phyloP scores from a whole-genome alignment of 2,888 invertebrate species.

The Dynastes tityus region DNA sequence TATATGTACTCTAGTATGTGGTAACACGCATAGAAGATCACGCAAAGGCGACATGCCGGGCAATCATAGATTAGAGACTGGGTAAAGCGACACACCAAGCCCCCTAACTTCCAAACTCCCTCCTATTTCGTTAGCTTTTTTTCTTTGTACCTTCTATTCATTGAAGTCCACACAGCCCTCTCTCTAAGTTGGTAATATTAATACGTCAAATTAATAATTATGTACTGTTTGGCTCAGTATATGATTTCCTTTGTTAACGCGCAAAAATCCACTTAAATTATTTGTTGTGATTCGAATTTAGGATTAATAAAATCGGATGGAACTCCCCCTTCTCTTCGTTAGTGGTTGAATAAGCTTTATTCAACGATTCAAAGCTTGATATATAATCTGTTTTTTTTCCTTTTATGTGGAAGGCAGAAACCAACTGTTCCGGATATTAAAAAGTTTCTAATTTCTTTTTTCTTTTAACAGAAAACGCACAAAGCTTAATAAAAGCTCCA shows the following conservation, averaged over 20 bases:
- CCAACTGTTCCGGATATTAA: background rate
- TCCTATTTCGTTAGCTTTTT: background rate
- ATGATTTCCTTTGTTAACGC: too few relatives aligned
- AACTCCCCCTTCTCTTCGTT: too few relatives aligned
- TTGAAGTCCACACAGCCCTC: too few relatives aligned
- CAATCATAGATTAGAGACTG: conserved; percentile 64
- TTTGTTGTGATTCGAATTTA: too few relatives aligned
- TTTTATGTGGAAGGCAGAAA: background rate
- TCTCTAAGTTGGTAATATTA: background rate
- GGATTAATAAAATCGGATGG: too few relatives aligned
- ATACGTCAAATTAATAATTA: too few relatives aligned
- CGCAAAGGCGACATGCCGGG: conserved; percentile 63
- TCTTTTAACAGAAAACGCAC: background rate
- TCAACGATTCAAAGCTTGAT: background rate
- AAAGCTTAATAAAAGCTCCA: background rate
- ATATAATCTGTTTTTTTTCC: conserved; percentile 4
- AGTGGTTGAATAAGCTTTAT: background rate
- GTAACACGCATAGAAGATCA: conserved; percentile 62
- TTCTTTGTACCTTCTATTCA: background rate
- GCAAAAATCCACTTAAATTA: too few relatives aligned
- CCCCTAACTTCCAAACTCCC: background rate
- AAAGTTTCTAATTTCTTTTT: conserved; percentile 11
- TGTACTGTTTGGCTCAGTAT: too few relatives aligned
- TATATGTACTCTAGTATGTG: conserved; percentile 57
- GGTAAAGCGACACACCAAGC: conserved; percentile 43